phyloP scores from a whole-genome alignment of 1,140 invertebrate species.

The Lycorma delicatula region DNA sequence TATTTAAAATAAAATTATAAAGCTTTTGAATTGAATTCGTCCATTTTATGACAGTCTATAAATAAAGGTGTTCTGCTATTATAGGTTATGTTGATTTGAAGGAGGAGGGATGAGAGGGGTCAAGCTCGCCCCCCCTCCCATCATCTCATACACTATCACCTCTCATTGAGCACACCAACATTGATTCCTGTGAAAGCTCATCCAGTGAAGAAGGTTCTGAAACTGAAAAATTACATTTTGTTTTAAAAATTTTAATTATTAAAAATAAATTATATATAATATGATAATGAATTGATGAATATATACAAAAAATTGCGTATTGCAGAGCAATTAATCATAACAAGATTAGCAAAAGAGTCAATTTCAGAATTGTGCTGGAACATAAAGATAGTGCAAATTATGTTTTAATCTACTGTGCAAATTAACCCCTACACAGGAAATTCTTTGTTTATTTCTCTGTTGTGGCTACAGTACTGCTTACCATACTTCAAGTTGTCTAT shows the following conservation, averaged over 20 bases:
- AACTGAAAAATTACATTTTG: slow-evolving; percentile 46
- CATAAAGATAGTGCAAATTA: too few species aligned
- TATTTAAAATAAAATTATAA: too few species aligned
- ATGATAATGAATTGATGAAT: slow-evolving; percentile 2
- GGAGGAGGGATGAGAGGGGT: slow-evolving; percentile 17
- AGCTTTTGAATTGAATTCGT: too few species aligned
- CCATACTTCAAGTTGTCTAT: too few species aligned
- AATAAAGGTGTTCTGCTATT: too few species aligned
- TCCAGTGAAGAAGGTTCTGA: slow-evolving; percentile 65
- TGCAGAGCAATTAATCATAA: background rate
- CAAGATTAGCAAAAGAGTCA: slow-evolving; percentile 7
- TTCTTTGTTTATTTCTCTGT: too few species aligned
- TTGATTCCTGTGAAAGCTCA: slow-evolving; percentile 70
- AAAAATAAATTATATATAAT: too few species aligned
- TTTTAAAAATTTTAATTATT: background rate
- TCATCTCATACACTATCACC: slow-evolving; percentile 31
- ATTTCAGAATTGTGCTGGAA: background rate
- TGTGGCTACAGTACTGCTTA: too few species aligned
- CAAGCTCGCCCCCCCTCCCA: slow-evolving; percentile 22
- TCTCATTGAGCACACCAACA: slow-evolving; percentile 41
- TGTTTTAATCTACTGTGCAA: too few species aligned
- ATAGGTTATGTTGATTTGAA: slow-evolving; percentile 11
- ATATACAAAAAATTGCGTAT: slow-evolving; percentile 6
- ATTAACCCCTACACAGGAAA: too few species aligned
- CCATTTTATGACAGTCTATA: too few species aligned